phyloP scores from a whole-genome alignment of 92 coral and sea anemone species.

The Epizoanthus scotinus region DNA sequence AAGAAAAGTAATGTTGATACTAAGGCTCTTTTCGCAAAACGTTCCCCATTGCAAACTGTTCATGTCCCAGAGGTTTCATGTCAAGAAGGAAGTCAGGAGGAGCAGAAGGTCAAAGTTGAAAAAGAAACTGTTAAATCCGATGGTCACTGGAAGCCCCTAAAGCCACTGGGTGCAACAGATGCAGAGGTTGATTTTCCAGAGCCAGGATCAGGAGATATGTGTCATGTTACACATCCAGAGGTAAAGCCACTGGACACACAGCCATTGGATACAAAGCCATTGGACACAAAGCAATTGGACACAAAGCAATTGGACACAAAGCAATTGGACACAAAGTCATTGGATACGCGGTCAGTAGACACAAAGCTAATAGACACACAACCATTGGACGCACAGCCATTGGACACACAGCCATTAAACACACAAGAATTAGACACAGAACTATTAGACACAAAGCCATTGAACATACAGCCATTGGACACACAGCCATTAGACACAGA shows the following conservation, averaged over 20 bases:
- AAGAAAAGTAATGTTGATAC: neutral
- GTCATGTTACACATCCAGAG: neutral
- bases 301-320: neutral
- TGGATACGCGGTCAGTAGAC: neutral
- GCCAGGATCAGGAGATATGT: neutral
- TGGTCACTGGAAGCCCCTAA: slow-evolving; percentile 23
- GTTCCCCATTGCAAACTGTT: slow-evolving; percentile 9
- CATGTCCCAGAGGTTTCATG: neutral
- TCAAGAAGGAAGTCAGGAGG: neutral
- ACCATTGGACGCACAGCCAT: neutral
- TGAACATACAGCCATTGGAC: neutral
- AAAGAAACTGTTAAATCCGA: neutral
- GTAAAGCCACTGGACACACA: neutral
- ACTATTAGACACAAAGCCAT: neutral
- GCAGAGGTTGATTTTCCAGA: neutral
- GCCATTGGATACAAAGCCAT: neutral
- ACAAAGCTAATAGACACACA: neutral
- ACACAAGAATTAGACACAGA: neutral
- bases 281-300: neutral
- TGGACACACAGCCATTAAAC: neutral
- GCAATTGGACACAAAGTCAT: neutral
- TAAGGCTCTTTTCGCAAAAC: neutral
- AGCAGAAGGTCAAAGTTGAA: neutral
- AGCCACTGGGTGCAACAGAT: neutral
- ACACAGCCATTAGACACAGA: too few relatives aligned